Evolutionary conservation across 2,888 invertebrate genomes (phyloP), one percentile per base, ranked within the genome.

Genomic region (Nephrotoma appendiculata): DNA sequence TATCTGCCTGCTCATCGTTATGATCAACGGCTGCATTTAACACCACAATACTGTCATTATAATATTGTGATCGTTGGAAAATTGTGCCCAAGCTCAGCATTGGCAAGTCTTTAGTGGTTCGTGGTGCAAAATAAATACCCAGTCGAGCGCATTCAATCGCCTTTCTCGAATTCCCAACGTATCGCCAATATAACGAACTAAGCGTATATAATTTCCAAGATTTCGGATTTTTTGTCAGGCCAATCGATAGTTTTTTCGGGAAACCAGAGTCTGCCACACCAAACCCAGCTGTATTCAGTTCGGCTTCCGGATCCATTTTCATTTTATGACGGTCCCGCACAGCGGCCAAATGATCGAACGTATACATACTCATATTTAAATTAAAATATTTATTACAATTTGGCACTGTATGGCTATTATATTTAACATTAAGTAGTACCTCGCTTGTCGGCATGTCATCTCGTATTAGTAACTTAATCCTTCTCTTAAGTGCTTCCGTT

Each of bases 151-250:
- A 91, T 86, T 91, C 90, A 6, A 91, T 86, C 1, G 91, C 91
- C 86, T 91, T 89, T 86, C 89, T 87, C 0, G 90, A 91, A 87
- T 90, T 89, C 9, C 91, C 91, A 2, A 89, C 89, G 89, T 91
- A 89, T 0, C 91, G 90, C 91, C 91, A 91, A 87, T 90, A 91
- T 86, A 90, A 91, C 0, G 91, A 91, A 87, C 90, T 89, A 0
- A 91, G 86, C 5, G 91, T 90, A 87, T 91, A 90, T 86, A 90
- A 90, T 86, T 90, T 90, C 91, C 91, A 91, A 0, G 91, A 91
- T 1, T 88, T 88, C 2, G 90, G 90, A 83, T 89, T 89, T 15
- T 89, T 89, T 83, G 87, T 87, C 7, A 90, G 88, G 0, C 90
- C 91, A 19, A 90, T 89, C 15, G 88, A 86, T 12, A 89, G 86